A percentile compares a stretch with the other conserved stretches of the same genome.
These are phyloP conservation scores for Euleptes europaea DNA, from an alignment of 2,113 vertebrate species.

Conservation along the genomic window DNA sequence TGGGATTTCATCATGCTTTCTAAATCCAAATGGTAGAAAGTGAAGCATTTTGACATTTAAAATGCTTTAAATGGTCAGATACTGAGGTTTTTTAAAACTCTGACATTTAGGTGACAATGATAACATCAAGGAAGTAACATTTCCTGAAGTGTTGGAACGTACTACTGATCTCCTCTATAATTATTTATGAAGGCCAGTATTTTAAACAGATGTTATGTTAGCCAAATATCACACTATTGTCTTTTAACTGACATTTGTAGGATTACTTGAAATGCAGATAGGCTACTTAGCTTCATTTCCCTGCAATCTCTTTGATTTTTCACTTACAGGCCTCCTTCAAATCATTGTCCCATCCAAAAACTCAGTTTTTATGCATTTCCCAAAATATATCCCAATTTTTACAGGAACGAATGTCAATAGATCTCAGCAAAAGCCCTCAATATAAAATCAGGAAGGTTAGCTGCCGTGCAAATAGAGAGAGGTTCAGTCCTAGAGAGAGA, in stretches of 20 bases:
- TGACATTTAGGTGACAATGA: background rate
- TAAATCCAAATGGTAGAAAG: background rate
- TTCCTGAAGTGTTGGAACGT: background rate
- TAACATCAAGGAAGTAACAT: background rate
- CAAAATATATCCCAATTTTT: conserved; percentile 44
- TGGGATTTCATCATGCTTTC: background rate
- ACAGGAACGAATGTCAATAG: conserved; percentile 7
- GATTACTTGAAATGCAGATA: background rate
- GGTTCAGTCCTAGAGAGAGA: background rate
- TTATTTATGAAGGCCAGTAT: background rate
- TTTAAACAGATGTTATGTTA: background rate
- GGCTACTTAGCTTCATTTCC: background rate
- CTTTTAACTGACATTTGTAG: background rate
- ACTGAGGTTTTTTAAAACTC: background rate
- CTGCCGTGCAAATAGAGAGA: conserved; percentile 26
- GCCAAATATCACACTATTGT: background rate
- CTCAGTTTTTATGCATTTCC: conserved; percentile 18
- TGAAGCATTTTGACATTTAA: background rate
- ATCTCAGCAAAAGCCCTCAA: conserved; percentile 30
- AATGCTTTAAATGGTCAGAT: background rate
- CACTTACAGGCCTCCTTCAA: conserved; percentile 8
- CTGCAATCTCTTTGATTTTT: background rate
- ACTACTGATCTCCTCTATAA: background rate
- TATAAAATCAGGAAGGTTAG: conserved; percentile 57
- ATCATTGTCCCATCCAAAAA: conserved; percentile 15